A percentile compares a stretch with the other conserved stretches of the same genome.
phyloP scores from a whole-genome alignment of 2,888 invertebrate genomes.

The Galerucella nymphaeae region DNA sequence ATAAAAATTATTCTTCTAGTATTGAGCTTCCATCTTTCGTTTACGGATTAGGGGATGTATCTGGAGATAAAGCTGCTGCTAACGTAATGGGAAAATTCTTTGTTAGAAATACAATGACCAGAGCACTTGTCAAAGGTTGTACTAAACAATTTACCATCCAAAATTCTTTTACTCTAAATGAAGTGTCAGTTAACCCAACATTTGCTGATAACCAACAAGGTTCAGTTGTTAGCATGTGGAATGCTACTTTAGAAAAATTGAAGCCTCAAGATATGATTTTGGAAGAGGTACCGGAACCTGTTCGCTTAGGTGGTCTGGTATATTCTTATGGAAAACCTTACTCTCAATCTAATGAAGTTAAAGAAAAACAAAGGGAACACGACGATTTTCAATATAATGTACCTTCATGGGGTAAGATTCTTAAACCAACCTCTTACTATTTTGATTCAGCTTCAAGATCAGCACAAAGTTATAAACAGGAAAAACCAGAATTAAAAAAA shows the following conservation, averaged over 20 bases:
- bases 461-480: slow-evolving; percentile 65
- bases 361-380: slow-evolving; percentile 7
- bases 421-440: neutral
- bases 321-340: slow-evolving; percentile 66
- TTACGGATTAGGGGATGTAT: slow-evolving; percentile 70
- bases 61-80: slow-evolving; percentile 54
- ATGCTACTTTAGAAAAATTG: slow-evolving; percentile 64
- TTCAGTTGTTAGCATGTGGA: slow-evolving; percentile 66
- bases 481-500: slow-evolving; percentile 56
- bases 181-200: slow-evolving; percentile 71
- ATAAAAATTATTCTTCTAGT: slow-evolving; percentile 73
- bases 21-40: slow-evolving; percentile 72
- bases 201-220: slow-evolving; percentile 72
- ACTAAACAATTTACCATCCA: slow-evolving; percentile 73
- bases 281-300: slow-evolving; percentile 61
- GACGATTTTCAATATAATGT: neutral
- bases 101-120: slow-evolving; percentile 70
- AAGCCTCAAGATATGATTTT: slow-evolving; percentile 62
- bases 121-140: slow-evolving; percentile 69
- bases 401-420: slow-evolving; percentile 43
- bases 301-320: slow-evolving; percentile 68
- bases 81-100: slow-evolving; percentile 61
- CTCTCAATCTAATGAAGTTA: slow-evolving; percentile 41
- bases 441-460: neutral
- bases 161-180: slow-evolving; percentile 73